Evolutionary conservation across 2,113 vertebrate species (phyloP), one percentile per base, ranked within the genome.

Genomic region (Melanostigma gelatinosum): DNA sequence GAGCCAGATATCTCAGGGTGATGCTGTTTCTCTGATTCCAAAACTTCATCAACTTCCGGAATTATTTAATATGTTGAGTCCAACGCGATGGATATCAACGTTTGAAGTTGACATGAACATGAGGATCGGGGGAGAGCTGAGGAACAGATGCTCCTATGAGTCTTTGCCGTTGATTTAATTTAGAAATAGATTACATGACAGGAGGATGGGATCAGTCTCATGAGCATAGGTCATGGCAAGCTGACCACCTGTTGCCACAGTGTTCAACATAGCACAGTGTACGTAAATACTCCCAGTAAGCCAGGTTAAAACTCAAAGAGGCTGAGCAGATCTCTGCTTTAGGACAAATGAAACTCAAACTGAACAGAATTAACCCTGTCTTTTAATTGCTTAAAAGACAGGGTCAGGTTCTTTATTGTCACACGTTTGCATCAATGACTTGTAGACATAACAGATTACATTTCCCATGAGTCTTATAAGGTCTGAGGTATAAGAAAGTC

Each of bases 291-390:
- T 64, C 18, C 16, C 2, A 20, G n/a, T n/a, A 57, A 60, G 27
- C 34, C 52, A 52, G 36, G 22, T 34, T 27, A 2, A 44, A 38
- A 29, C 44, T 57, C 36, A 36, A 78, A 24, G 10, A 46, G 32
- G 3, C 52, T 46, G 24, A 29, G 24, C 9, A 12, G 22, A 13
- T 27, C 64, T 29, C 42, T 44, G 16, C 24, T 32, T 36, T 13
- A 52, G 10, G 46, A 50, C 46, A 7, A 10, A 67, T 29, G 20
- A 6, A 66, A n/a, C 62, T 42, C 62, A n/a, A 42, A 27, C 40
- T 46, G 40, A 77, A 68, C 10, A 38, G 34, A 32, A 80, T 81
- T 71, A 74, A 16, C 10, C 63, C 6, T 62, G 22, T 66, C 10
- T 75, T 67, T 63, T 10, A 71, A 40, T 22, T n/a, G 18, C 34